These are phyloP conservation scores for Heliconius melpomene DNA, from an alignment of 1,140 invertebrate species.

Conservation along the genomic window DNA sequence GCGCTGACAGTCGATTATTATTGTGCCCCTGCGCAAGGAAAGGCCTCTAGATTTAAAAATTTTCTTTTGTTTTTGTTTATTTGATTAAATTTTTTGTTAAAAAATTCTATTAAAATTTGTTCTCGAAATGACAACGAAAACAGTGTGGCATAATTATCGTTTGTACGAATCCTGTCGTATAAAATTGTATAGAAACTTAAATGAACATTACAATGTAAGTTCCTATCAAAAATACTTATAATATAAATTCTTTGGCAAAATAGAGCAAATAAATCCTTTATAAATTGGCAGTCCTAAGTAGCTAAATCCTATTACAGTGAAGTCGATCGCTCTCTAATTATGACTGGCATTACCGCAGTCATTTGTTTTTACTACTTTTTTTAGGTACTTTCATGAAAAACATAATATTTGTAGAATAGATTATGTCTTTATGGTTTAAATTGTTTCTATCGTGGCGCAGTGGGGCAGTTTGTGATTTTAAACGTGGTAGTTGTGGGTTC, in stretches of 20 bases:
- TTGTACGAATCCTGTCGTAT: no score
- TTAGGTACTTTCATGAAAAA: not conserved
- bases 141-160: no score
- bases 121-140: no score
- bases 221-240: no score
- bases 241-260: not conserved
- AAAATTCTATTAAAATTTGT: no score
- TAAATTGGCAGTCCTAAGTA: not conserved
- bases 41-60: no score
- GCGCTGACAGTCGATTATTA: no score
- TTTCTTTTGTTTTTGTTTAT: no score
- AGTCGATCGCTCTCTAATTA: slow-evolving; percentile 4
- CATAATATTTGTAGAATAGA: not conserved
- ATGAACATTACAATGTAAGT: no score
- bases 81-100: no score
- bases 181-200: no score
- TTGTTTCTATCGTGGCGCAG: not conserved
- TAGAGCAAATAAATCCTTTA: not conserved
- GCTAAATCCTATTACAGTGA: slow-evolving; percentile 14
- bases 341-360: not conserved
- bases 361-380: not conserved
- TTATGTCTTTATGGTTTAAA: not conserved
- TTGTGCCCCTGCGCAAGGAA: no score
- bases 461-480: not conserved
- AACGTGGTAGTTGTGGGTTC: not conserved